A percentile compares a stretch with the other conserved stretches of the same genome.
Conservation (phyloP, 2,888 invertebrate genomes). For the Panopea generosa region DNA sequence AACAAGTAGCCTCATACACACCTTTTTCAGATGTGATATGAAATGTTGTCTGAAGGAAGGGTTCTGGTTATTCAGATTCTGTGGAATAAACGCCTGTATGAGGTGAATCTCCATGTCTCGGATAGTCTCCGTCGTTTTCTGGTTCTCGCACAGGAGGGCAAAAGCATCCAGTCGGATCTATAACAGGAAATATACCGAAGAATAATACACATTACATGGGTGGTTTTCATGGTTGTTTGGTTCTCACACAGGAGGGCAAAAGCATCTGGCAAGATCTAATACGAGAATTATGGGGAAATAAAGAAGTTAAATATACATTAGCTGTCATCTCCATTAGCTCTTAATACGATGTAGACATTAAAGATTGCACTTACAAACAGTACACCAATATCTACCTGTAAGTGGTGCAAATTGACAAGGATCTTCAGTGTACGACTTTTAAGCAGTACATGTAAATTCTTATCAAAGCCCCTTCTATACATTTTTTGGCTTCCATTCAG, state of each 20-base stretch:
- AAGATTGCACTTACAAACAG: too few relatives aligned
- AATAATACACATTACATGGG: slow-evolving; percentile 81
- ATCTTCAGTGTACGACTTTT: too few relatives aligned
- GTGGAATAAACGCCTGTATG: slow-evolving; percentile 88
- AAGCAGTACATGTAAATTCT: too few relatives aligned
- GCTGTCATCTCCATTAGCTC: too few relatives aligned
- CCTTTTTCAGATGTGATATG: slow-evolving; percentile 91
- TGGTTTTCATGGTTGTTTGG: slow-evolving; percentile 90
- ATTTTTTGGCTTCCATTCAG: too few relatives aligned
- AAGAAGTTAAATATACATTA: too few relatives aligned
- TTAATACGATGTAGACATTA: too few relatives aligned
- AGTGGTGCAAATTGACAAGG: too few relatives aligned
- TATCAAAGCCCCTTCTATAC: too few relatives aligned
- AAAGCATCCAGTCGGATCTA: slow-evolving; percentile 90
- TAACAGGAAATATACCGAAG: slow-evolving; percentile 61
- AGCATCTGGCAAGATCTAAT: slow-evolving; percentile 89
- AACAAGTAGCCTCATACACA: too few relatives aligned
- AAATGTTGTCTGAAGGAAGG: slow-evolving; percentile 90
- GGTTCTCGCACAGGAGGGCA: slow-evolving; percentile 90
- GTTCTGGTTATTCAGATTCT: slow-evolving; percentile 90
- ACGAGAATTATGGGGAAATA: too few relatives aligned
- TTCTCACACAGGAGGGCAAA: slow-evolving; percentile 91
- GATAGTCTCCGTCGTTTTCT: slow-evolving; percentile 90
- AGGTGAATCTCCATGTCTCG: slow-evolving; percentile 88
- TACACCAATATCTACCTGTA: too few relatives aligned